These are phyloP conservation scores for Pseudotriccus pelzelni DNA, from an alignment of 2,797 vertebrate genomes.

Conservation along the genomic window DNA sequence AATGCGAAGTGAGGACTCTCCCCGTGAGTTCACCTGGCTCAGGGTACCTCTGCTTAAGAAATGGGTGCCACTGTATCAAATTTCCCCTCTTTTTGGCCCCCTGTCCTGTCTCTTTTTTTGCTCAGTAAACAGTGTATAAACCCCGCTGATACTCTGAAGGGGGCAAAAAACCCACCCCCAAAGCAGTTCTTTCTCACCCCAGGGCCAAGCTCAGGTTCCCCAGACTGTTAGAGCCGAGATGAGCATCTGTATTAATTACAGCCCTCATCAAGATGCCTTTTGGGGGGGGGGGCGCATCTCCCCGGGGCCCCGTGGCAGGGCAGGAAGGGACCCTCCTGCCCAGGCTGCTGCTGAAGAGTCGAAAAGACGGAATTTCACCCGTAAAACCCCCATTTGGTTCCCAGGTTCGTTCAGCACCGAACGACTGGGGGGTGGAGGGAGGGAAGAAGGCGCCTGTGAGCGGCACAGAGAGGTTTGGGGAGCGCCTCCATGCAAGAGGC, in stretches of 20 bases:
- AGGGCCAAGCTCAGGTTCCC: neutral
- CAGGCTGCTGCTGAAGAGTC: neutral
- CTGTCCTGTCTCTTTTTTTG: neutral
- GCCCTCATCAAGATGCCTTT: neutral
- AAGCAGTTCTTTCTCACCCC: neutral
- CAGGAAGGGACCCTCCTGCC: rapidly evolving
- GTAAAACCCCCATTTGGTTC: rapidly evolving
- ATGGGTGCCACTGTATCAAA: rapidly evolving
- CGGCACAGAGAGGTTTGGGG: neutral
- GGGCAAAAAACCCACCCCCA: rapidly evolving
- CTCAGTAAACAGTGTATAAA: neutral
- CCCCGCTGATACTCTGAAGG: neutral
- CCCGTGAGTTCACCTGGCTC: neutral
- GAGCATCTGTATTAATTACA: neutral
- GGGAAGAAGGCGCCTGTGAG: neutral
- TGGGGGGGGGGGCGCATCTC: neutral
- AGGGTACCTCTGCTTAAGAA: neutral
- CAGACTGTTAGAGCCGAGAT: neutral
- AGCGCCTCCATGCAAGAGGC: neutral
- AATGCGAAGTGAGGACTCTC: neutral
- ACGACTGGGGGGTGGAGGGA: rapidly evolving
- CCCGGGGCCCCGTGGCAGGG: neutral
- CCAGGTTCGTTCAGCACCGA: neutral
- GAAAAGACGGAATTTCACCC: neutral
- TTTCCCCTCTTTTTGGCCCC: rapidly evolving